phyloP scores from a whole-genome alignment of 2,888 invertebrate genomes.

The Chaetoderma sp. region DNA sequence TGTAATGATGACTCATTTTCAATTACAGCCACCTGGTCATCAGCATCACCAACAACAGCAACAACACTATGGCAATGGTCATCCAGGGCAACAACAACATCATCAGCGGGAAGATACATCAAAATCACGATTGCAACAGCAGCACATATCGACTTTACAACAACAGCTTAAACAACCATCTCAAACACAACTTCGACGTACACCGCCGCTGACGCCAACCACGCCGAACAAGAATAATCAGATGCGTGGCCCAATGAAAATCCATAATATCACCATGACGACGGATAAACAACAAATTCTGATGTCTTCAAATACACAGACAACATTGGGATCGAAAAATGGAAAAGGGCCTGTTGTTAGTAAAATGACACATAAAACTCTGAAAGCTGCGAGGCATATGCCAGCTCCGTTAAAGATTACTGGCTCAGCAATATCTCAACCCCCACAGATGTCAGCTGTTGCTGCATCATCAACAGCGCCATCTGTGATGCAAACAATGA shows the following conservation, averaged over 20 bases:
- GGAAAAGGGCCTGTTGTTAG: slow-evolving; percentile 54
- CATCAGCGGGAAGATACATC: not conserved
- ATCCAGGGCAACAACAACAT: not conserved
- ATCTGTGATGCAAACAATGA: slow-evolving; percentile 19
- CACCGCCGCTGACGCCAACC: slow-evolving; percentile 10
- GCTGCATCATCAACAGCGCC: slow-evolving; percentile 14
- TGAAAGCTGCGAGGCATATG: slow-evolving; percentile 12
- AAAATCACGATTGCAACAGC: no score
- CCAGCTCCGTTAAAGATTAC: slow-evolving; percentile 2
- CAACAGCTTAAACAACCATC: no score
- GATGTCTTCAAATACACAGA: slow-evolving; percentile 62
- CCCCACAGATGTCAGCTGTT: not conserved
- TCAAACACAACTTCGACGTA: not conserved
- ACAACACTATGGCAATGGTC: not conserved
- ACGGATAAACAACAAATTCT: slow-evolving; percentile 59
- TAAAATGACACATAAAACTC: slow-evolving; percentile 52
- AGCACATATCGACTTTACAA: no score
- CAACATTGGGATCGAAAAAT: slow-evolving; percentile 51
- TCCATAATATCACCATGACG: slow-evolving; percentile 66
- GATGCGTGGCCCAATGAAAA: slow-evolving; percentile 46
- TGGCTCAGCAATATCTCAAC: not conserved
- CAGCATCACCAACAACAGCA: not conserved
- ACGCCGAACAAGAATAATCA: not conserved
- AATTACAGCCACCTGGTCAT: not conserved
- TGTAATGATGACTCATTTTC: not conserved